Base-by-base conservation (phyloP, 2,113 vertebrate genomes). In the Megaceryle maxima region DNA sequence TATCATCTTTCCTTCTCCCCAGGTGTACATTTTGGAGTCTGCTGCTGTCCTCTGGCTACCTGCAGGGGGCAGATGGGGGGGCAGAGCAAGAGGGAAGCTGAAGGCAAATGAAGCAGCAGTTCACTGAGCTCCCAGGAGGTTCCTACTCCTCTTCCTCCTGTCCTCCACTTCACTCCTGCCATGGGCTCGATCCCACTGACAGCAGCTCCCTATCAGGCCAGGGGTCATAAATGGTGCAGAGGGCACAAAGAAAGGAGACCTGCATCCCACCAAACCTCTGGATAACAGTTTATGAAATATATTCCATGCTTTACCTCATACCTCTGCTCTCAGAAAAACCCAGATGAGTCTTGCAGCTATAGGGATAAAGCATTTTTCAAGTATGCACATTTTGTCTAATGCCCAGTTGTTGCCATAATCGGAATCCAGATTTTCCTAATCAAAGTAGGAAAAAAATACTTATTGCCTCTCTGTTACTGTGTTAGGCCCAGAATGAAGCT, bases 141-240 rank as follows among this genome's bases (percentile, higher is more conserved):
- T 53, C 16, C 11, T 20, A 13, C 29, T 69, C 29, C 39, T 60
- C 13, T 37, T 37, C 8, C 37, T 37, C 37, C 33, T 18, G 14
- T 10, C 46, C 11, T 5, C 10, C 1, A 4, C 9, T 15, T n/a
- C 3, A 5, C 14, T 50, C 29, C 43, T 81, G 51, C 31, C 0
- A 0, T 44, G 77, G 14, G 31, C 37, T 75, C 69, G 33, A 46
- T 53, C 21, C 55, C 22, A 16, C 53, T 16, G 22, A 44, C 37
- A 53, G 62, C 35, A 63, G 64, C 18, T 72, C 57, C 22, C 33
- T 13, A 18, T 15, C 12, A 85, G 18, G 39, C 39, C 51, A 48
- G n/a, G 72, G 43, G 33, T 53, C 11, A 11, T 7, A 48, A 37
- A 35, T 9, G 5, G 10, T 41, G 25, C 1, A 2, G 21, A 26